phyloP scores from a whole-genome alignment of 2,113 vertebrate genomes.

The Phyllopteryx taeniolatus region DNA sequence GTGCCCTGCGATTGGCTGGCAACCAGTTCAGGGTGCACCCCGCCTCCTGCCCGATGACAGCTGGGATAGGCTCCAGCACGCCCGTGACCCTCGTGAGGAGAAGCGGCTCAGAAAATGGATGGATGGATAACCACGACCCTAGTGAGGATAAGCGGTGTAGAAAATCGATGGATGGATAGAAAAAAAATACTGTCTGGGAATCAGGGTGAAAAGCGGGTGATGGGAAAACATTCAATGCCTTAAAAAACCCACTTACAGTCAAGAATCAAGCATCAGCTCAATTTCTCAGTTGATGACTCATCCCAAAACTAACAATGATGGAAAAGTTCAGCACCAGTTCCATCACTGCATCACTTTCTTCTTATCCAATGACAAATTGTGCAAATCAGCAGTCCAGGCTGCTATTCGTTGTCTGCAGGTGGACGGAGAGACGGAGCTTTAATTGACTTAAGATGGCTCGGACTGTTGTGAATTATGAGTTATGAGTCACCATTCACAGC shows the following conservation, averaged over 20 bases:
- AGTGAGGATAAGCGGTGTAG: not conserved
- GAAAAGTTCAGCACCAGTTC: conserved; percentile 41
- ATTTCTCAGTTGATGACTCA: conserved; percentile 53
- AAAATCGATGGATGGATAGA: not conserved
- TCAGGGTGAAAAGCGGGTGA: not conserved
- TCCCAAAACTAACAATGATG: conserved; percentile 55
- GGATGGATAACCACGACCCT: too few species aligned
- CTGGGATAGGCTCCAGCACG: too few species aligned
- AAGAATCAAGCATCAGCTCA: conserved; percentile 24
- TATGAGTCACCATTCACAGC: conserved; percentile 42
- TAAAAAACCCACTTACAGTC: conserved; percentile 23
- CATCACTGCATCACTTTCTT: conserved; percentile 48
- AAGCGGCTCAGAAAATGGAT: too few species aligned
- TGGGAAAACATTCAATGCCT: not conserved
- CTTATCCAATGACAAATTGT: conserved; percentile 47
- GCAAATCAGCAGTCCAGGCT: conserved; percentile 48
- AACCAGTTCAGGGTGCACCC: too few species aligned
- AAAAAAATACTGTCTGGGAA: not conserved
- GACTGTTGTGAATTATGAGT: conserved; percentile 30
- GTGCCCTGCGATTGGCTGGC: too few species aligned
- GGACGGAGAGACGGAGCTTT: conserved; percentile 39
- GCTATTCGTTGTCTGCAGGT: conserved; percentile 37
- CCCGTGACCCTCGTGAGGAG: too few species aligned
- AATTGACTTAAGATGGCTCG: conserved; percentile 55
- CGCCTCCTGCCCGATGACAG: too few species aligned